These are phyloP conservation scores for Tachina grossa DNA, from an alignment of 2,888 invertebrate species.

Conservation along the genomic window DNA sequence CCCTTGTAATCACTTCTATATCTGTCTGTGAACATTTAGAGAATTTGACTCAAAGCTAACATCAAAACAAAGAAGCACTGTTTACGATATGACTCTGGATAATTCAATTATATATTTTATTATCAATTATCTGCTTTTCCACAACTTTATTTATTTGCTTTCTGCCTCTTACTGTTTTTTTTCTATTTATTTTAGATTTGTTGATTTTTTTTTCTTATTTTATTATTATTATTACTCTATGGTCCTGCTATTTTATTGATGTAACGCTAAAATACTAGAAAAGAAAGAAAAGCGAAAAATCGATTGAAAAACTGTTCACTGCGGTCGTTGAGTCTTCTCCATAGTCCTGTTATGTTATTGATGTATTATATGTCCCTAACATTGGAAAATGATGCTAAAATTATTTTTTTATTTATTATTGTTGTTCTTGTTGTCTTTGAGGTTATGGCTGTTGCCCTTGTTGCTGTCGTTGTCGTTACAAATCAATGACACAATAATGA, in stretches of 20 bases:
- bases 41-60: constrained; percentile 51
- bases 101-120: constrained; percentile 69
- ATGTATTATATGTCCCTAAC: constrained; percentile 57
- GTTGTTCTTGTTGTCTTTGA: constrained; percentile 13
- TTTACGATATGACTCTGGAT: constrained; percentile 48
- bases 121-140: constrained; percentile 64
- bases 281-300: not conserved
- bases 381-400: constrained; percentile 53
- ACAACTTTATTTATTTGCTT: constrained; percentile 61
- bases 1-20: not conserved
- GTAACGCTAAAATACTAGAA: constrained; percentile 24
- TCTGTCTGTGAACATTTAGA: constrained; percentile 10
- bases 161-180: constrained; percentile 20
- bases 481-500: constrained; percentile 66
- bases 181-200: not conserved
- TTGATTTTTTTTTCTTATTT: not conserved
- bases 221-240: not conserved
- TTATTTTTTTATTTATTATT: not conserved
- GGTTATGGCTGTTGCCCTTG: constrained; percentile 28
- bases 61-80: constrained; percentile 39
- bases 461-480: constrained; percentile 43
- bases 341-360: constrained; percentile 64
- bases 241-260: constrained; percentile 43
- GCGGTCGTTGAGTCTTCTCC: constrained; percentile 29
- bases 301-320: constrained; percentile 8